Conservation (phyloP, 2,797 vertebrate species). For the Bovichtus diacanthus region DNA sequence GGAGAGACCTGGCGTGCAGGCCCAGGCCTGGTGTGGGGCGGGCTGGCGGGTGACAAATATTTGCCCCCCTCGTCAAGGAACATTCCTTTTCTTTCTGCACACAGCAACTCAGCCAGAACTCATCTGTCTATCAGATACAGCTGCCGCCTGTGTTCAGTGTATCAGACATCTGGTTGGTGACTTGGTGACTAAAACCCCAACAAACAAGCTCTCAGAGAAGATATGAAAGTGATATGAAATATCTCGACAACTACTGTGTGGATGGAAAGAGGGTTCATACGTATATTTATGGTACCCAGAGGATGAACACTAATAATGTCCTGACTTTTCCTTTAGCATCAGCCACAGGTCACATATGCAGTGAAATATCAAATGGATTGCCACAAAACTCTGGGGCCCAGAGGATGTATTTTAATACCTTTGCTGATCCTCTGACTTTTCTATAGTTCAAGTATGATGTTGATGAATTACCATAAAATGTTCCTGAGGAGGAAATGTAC, state of each 20-base stretch:
- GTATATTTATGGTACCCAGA: not conserved
- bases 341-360: too few species aligned
- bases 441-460: not conserved
- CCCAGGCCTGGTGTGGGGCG: constrained; percentile 29
- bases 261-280: not conserved
- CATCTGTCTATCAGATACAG: constrained; percentile 74
- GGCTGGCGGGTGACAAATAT: constrained; percentile 56
- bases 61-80: constrained; percentile 30
- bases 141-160: constrained; percentile 59
- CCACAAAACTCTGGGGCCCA: not conserved
- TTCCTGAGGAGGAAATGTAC: not conserved
- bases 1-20: constrained; percentile 35
- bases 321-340: not conserved
- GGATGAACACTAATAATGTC: not conserved
- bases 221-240: constrained; percentile 33
- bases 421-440: not conserved
- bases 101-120: constrained; percentile 56
- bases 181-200: constrained; percentile 38
- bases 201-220: constrained; percentile 44
- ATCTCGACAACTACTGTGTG: not conserved
- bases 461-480: not conserved
- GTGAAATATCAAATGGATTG: too few species aligned
- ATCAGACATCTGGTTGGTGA: constrained; percentile 71
- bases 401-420: not conserved
- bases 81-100: constrained; percentile 59